Evolutionary conservation across 2,113 vertebrate species (phyloP).

Genomic region (Hemiprocne comata): DNA sequence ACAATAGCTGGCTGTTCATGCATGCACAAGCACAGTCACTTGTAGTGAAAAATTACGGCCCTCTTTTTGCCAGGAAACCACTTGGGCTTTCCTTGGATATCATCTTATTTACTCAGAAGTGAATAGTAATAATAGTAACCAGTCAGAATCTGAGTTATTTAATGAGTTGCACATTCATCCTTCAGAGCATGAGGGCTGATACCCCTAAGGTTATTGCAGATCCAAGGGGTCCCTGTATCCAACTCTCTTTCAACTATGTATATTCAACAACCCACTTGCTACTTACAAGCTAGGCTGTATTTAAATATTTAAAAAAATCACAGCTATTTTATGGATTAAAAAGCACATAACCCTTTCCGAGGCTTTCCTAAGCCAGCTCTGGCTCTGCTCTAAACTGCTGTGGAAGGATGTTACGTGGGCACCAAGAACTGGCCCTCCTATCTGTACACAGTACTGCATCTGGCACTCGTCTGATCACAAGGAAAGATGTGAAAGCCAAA

Average conservation of each 20-base stretch:
- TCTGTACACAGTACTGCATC: rapidly evolving
- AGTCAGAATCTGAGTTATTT: background rate
- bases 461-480: background rate
- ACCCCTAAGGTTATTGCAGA: background rate
- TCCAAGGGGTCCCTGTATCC: too few relatives aligned
- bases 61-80: background rate
- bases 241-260: background rate
- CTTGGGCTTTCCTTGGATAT: background rate
- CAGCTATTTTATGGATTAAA: background rate
- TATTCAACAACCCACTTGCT: background rate
- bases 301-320: background rate
- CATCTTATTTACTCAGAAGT: background rate
- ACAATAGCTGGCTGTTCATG: background rate
- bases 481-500: background rate
- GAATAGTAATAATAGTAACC: background rate
- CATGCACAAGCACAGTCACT: rapidly evolving
- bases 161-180: background rate
- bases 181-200: background rate
- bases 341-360: rapidly evolving
- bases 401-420: background rate
- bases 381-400: rapidly evolving
- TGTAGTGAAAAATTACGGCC: background rate
- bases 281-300: background rate
- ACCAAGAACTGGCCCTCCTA: background rate
- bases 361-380: background rate